Base-by-base conservation (phyloP, 2,888 invertebrate genomes). In the Tholera decimalis region DNA sequence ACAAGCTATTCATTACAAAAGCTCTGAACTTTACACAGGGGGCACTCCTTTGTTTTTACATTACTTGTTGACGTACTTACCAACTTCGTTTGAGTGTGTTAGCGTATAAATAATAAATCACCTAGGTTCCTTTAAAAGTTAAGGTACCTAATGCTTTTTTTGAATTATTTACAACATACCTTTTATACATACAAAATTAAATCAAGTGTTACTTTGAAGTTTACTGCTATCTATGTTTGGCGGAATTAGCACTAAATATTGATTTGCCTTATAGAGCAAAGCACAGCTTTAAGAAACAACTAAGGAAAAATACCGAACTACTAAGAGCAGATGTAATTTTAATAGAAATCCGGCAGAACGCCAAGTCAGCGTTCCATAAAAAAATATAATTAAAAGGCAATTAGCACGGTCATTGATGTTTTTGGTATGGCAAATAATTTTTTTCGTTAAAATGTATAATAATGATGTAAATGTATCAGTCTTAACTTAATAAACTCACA, bases 361-460 rank as follows among this genome's bases (percentile, higher is more conserved):
- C 51, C 73, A 67, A 67, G 11, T 24, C 37, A 39, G 28, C 24
- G 20, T 47, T 70, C 35, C 11, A 9, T 20, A 22, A 9, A 30
- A 74, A 66, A 74, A 44, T 28, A 74, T 53, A 68, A 49, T 67
- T 58, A 74, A 53, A 68, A 74, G 41, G 47, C 46, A 67, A 69
- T 69, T 73, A 50, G 43, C 11, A 59, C 11, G 20, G 26, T 44
- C 18, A 53, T 41, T 41, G 24, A 15, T 47, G 64, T 30, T 35
- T n/a, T 26, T 41, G 3, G 8, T 26, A 37, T 4, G n/a, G 9
- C 24, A 2, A 11, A 30, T 8, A 43, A 50, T 22, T 37, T 28
- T 20, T 24, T 15, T 28, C 18, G 18, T 7, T 11, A 20, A 20
- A 9, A 20, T 11, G 0, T 22, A 15, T 33, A n/a, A n/a, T n/a